Percentiles rank a stretch among this genome's conserved stretches.
Conservation (phyloP, 2,888 invertebrate species). For the Brachypalpus laphriformis region DNA sequence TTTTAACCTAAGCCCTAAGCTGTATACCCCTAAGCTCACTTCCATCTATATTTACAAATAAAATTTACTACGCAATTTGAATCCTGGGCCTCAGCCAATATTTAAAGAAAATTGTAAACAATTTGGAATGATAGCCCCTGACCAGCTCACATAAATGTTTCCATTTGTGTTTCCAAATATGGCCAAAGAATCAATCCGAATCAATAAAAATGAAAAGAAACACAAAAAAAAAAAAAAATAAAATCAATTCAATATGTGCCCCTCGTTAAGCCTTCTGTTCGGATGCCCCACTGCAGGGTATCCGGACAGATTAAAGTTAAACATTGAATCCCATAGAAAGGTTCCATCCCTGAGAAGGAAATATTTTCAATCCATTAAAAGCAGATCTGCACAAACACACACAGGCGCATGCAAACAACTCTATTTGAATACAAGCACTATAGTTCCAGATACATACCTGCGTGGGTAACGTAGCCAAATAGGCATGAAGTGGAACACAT, state of each 20-base stretch:
- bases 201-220: constrained; percentile 30
- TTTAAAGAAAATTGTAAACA: constrained; percentile 4
- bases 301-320: constrained; percentile 53
- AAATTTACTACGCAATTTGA: constrained; percentile 14
- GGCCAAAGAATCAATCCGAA: constrained; percentile 10
- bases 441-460: constrained; percentile 56
- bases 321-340: constrained; percentile 31
- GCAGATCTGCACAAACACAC: constrained; percentile 25
- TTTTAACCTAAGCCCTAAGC: neutral
- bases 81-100: neutral
- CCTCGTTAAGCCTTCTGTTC: constrained; percentile 42
- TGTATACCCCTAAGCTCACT: neutral
- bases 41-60: constrained; percentile 10
- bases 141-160: neutral
- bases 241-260: constrained; percentile 35
- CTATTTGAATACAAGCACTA: constrained; percentile 13
- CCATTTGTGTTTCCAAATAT: constrained; percentile 5
- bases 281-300: constrained; percentile 21
- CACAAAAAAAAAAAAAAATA: neutral
- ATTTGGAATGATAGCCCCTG: neutral
- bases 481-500: constrained; percentile 67
- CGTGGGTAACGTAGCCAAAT: constrained; percentile 61
- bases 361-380: constrained; percentile 57
- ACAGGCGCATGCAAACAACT: constrained; percentile 43
- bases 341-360: constrained; percentile 7